A percentile compares a stretch with the other conserved stretches of the same genome.
phyloP scores from a whole-genome alignment of 2,797 vertebrate genomes.

The Rhadinocentrus ornatus region DNA sequence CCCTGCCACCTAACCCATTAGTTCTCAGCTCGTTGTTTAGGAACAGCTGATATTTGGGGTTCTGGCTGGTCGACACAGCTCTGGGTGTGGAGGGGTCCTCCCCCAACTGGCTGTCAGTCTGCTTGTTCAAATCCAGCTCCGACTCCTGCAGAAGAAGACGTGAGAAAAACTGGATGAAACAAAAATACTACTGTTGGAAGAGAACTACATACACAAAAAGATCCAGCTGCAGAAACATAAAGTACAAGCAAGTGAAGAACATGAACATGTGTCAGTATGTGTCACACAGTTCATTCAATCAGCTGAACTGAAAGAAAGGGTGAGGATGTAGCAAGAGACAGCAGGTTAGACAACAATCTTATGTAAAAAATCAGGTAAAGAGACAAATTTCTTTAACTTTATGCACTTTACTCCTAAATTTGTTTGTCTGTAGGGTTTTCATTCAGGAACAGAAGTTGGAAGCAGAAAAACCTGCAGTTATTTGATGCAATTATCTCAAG shows the following conservation, averaged over 20 bases:
- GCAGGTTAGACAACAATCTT: not conserved
- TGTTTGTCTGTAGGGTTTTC: no score
- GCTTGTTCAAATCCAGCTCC: slow-evolving; percentile 67
- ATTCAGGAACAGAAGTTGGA: no score
- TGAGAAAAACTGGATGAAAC: not conserved
- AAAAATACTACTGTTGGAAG: not conserved
- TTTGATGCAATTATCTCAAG: no score
- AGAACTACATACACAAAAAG: not conserved
- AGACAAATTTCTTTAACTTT: no score
- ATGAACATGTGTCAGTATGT: not conserved
- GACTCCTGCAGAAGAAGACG: slow-evolving; percentile 59
- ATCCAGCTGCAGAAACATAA: not conserved
- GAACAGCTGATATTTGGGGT: slow-evolving; percentile 77
- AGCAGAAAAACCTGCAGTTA: no score
- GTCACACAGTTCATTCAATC: not conserved
- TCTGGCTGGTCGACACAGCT: slow-evolving; percentile 17
- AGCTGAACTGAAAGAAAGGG: not conserved
- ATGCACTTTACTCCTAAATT: no score
- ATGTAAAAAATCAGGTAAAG: no score
- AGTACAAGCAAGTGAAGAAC: not conserved
- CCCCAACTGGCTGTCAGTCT: slow-evolving; percentile 66
- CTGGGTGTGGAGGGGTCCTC: slow-evolving; percentile 58
- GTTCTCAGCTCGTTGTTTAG: slow-evolving; percentile 66
- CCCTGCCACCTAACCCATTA: slow-evolving; percentile 68
- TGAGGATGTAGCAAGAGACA: slow-evolving; percentile 3